These are phyloP conservation scores for Caranx melampygus DNA, from an alignment of 2,113 vertebrate genomes.

Conservation along the genomic window DNA sequence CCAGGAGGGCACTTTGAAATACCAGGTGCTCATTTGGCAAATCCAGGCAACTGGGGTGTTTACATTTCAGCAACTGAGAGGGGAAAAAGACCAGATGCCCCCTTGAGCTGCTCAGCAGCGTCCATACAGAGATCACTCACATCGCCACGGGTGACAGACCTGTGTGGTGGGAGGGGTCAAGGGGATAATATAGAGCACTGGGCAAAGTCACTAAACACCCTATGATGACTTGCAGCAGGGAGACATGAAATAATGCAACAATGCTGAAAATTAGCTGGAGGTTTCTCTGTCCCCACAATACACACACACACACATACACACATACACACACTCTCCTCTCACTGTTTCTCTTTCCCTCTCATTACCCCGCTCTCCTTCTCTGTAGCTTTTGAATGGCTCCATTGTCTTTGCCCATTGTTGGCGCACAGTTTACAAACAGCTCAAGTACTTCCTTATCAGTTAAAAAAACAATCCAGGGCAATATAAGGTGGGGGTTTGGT, in stretches of 20 bases:
- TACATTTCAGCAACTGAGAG: constrained; percentile 82
- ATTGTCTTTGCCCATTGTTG: constrained; percentile 60
- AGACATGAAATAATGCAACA: constrained; percentile 62
- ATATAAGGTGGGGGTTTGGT: constrained; percentile 17
- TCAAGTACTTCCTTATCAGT: constrained; percentile 69
- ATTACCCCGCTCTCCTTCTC: constrained; percentile 35
- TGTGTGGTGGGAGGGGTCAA: constrained; percentile 29
- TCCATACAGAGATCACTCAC: constrained; percentile 78
- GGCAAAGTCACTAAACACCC: constrained; percentile 75
- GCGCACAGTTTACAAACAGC: constrained; percentile 62
- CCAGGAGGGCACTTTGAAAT: constrained; percentile 83
- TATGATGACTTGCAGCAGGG: constrained; percentile 57
- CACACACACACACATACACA: not conserved
- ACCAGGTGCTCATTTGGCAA: constrained; percentile 83
- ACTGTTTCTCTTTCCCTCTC: constrained; percentile 17
- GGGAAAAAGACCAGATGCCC: constrained; percentile 82
- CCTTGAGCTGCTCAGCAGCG: constrained; percentile 70
- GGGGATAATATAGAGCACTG: constrained; percentile 43
- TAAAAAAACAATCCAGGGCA: constrained; percentile 50
- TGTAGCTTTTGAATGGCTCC: constrained; percentile 40
- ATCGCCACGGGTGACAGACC: constrained; percentile 75
- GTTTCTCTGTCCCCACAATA: constrained; percentile 23
- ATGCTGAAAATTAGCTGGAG: constrained; percentile 54
- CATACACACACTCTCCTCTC: not conserved
- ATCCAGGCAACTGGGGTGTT: constrained; percentile 81